phyloP scores from a whole-genome alignment of 2,113 vertebrate species.

The Hassar affinis region DNA sequence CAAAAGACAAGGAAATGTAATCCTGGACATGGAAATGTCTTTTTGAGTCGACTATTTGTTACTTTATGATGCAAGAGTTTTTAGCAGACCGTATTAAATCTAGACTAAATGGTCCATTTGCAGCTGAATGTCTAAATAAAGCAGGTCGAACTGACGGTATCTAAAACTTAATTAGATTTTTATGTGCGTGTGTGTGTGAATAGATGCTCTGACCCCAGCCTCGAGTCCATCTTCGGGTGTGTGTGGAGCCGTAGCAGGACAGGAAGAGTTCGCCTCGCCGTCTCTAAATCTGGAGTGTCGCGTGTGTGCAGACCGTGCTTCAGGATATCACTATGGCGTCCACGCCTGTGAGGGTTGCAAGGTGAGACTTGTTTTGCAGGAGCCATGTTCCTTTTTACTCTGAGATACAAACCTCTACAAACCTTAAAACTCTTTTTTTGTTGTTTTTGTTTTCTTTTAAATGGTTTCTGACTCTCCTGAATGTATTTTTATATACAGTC shows the following conservation, averaged over 20 bases:
- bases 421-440: no score
- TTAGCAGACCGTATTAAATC: neutral
- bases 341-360: slow-evolving; percentile 98
- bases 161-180: neutral
- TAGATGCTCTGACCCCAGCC: slow-evolving; percentile 90
- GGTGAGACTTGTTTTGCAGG: slow-evolving; percentile 69
- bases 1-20: neutral
- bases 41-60: neutral
- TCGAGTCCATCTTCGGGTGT: slow-evolving; percentile 70
- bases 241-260: slow-evolving; percentile 56
- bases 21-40: neutral
- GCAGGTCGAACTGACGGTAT: neutral
- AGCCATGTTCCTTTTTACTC: neutral
- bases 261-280: slow-evolving; percentile 72
- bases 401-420: neutral
- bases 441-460: no score
- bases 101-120: neutral
- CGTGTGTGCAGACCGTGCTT: slow-evolving; percentile 94
- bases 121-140: neutral
- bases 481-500: no score
- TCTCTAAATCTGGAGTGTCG: slow-evolving; percentile 87
- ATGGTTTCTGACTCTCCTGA: no score
- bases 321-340: slow-evolving; percentile 96
- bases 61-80: neutral
- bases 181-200: neutral